Conservation (phyloP, 2,797 vertebrate genomes). For the Vespertilio murinus region DNA sequence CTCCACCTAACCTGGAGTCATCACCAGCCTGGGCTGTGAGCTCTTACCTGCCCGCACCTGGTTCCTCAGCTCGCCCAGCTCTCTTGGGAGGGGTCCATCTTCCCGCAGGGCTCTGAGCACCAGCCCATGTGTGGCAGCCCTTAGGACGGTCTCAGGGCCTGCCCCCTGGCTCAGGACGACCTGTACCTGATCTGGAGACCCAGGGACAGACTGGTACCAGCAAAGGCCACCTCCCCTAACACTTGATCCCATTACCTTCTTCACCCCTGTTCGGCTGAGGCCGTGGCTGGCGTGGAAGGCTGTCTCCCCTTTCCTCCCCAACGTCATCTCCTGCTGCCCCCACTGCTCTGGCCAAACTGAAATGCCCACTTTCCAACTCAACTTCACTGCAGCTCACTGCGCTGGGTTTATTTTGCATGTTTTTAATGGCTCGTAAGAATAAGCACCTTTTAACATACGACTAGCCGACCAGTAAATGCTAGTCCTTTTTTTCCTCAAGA, state of each 20-base stretch:
- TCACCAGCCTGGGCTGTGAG: neutral
- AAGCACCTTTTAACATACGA: neutral
- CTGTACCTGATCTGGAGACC: slow-evolving; percentile 70
- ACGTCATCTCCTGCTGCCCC: neutral
- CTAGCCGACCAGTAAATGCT: neutral
- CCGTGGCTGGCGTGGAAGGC: neutral
- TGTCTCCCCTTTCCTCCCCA: neutral
- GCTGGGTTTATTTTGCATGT: neutral
- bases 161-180: slow-evolving; percentile 72
- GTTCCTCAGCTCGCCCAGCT: slow-evolving; percentile 59
- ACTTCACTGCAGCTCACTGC: neutral
- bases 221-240: neutral
- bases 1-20: accelerated
- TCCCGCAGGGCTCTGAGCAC: slow-evolving; percentile 59
- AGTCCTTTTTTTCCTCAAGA: neutral
- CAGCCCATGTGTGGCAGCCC: slow-evolving; percentile 75
- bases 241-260: neutral
- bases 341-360: neutral
- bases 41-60: slow-evolving; percentile 32
- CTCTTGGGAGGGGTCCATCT: slow-evolving; percentile 37
- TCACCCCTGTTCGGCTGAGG: neutral
- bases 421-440: neutral
- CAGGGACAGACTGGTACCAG: neutral
- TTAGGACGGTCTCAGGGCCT: slow-evolving; percentile 71
- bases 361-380: neutral